Evolutionary conservation across 1,140 invertebrate genomes (phyloP), one percentile per base, ranked within the genome.

Genomic region (Arion vulgaris): DNA sequence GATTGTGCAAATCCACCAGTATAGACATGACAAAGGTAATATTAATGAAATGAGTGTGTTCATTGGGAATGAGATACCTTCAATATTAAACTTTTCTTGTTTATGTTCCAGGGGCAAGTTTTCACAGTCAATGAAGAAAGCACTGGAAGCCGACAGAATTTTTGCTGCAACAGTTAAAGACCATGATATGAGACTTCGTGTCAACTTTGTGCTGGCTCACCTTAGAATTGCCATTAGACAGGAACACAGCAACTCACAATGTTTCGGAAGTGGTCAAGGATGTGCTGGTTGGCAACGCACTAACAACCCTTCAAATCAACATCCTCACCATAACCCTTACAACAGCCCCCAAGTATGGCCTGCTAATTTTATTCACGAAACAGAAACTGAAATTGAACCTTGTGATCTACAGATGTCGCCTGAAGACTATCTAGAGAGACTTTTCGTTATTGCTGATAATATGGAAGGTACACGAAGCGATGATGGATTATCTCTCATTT

Each of bases 81-180:
- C n/a, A n/a, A n/a, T n/a, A n/a, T n/a, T n/a, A 15, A 15, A 45
- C 5, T 45, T 45, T 15, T 75, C 36, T 53, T 51, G n/a, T 62
- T 66, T 66, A 13, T 68, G 1, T 78, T 78, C 45, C 76, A 78
- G 76, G 7, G 36, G 53, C 26, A 66, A 78, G 1, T 62, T 78
- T 38, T 0, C 34, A 23, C 5, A 41, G 38, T 53, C 76, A 9
- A 41, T 38, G 0, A 66, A 62, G 57, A 9, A 66, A 7, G 53
- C 36, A 2, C 57, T 78, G 36, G 76, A 78, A 28, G 76, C 76
- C 1, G 76, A 78, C 1, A 36, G 57, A 41, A 78, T 78, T 41
- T 45, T 78, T 13, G 34, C 49, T 34, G 39, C n/a, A 23, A 78
- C 76, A 34, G 76, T 53, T 34, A 34, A 78, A 66, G 76, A 78